Base-by-base conservation (phyloP, 2,113 vertebrate species). In the Scophthalmus maximus region DNA sequence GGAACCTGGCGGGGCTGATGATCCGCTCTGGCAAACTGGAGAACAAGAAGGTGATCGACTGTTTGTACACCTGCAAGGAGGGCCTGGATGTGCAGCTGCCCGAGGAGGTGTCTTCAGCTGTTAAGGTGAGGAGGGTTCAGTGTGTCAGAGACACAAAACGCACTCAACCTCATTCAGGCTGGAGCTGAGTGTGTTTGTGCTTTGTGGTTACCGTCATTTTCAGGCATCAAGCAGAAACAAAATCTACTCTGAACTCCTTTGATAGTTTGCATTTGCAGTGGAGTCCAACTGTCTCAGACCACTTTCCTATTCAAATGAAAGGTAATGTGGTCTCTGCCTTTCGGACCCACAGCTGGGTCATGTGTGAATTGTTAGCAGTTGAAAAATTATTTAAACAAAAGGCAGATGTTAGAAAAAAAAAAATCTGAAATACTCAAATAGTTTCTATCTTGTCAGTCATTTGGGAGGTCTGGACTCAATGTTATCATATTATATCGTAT, bases 21-120 rank as follows among this genome's bases (percentile, higher is more conserved):
- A 93, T 99, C 56, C 96, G 96, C 52, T 93, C 96, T 0, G 98
- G 98, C 17, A 98, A 96, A 61, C 89, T 99, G 67, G 95, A 98
- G 20, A 98, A 95, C 88, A 98, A 97, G 93, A 97, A 98, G 61
- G 97, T 98, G 84, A 99, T 99, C 1, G 98, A 99, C 86, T 99
- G 98, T 72, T 92, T 99, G 7, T 99, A 99, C 46, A 98, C 97
- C 11, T 99, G 98, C 93, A 99, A 98, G 50, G 97, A 99, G 83
- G 97, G 97, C 0, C 94, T 99, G 75, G 96, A 98, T 18, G 90
- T 98, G 69, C 95, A 96, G 60, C 82, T 94, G 61, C 85, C 96
- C 0, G 95, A 96, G 8, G 96, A 95, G 7, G 82, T 93, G 0
- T 87, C 94, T 71, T 93, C 94, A 57, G 92, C 94, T 6, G 76